Evolutionary conservation across 1,140 invertebrate species (phyloP).

Genomic region (Catajapyx aquilonaris): DNA sequence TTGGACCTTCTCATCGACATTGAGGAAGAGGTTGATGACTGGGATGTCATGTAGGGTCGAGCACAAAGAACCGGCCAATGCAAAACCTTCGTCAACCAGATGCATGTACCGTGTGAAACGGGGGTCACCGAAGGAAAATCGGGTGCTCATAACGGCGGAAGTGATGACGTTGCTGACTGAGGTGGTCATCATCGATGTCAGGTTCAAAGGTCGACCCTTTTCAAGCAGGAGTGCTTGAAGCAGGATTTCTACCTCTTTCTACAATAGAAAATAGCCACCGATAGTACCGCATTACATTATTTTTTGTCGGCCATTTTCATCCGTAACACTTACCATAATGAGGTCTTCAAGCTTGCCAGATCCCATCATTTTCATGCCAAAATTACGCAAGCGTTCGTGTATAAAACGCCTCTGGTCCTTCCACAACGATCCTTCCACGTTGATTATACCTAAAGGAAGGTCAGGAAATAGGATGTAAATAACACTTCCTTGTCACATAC

Average conservation of each 20-base stretch:
- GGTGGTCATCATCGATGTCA: constrained; percentile 48
- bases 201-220: constrained; percentile 37
- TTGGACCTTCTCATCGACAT: too few species aligned
- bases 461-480: constrained; percentile 4
- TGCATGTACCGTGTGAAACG: constrained; percentile 56
- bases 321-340: constrained; percentile 45
- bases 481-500: too few species aligned
- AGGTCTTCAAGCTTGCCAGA: constrained; percentile 61
- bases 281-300: neutral
- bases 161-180: constrained; percentile 82
- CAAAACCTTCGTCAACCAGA: constrained; percentile 73
- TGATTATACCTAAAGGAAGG: constrained; percentile 56
- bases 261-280: neutral
- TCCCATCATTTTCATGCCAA: constrained; percentile 65
- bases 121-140: constrained; percentile 52
- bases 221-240: constrained; percentile 10
- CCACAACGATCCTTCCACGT: constrained; percentile 76
- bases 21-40: too few species aligned
- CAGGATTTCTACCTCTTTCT: too few species aligned
- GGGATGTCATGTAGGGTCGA: too few species aligned
- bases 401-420: constrained; percentile 78
- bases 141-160: constrained; percentile 66
- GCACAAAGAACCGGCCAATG: constrained; percentile 64
- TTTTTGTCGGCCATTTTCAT: neutral
- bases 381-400: constrained; percentile 63